Base-by-base conservation (phyloP, 2,797 vertebrate species). In the Otolemur crassicaudatus region DNA sequence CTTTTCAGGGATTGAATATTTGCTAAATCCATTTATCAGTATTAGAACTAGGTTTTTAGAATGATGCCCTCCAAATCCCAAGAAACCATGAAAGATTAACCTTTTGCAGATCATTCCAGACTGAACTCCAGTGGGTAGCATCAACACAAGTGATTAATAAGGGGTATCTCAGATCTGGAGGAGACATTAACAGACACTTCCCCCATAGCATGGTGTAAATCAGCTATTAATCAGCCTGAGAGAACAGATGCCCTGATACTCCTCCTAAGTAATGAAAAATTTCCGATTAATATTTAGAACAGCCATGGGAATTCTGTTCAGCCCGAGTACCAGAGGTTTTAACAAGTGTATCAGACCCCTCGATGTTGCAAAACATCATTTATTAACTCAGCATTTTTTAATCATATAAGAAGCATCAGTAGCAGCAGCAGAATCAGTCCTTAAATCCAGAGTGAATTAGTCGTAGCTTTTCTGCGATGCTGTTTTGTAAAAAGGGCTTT, bases 1-100 rank as follows among this genome's bases (percentile, higher is more conserved):
- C 56, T 96, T 96, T 89, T 49, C 22, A 46, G 72, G 92, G 82
- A 96, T 96, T 97, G 92, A 90, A 58, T 73, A 95, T 80, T 94
- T 86, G 53, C 84, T 81, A 88, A 96, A 94, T 95, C 83, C 94
- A 97, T 97, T 97, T 97, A 95, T 97, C 95, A 96, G 95, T 94
- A 95, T 95, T 94, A 90, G 95, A 97, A 95, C 90, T 76, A 95
- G 86, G 63, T 94, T 91, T 94, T 89, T 86, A 63, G 85, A 84
- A 85, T 49, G 72, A 40, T 91, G 70, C 58, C 90, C 89, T 95
- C 77, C 60, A 95, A 95, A 92, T 90, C 94, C 96, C 96, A 95
- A 84, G 90, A 91, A 94, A 61, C 90, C 84, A 53, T 76, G 53
- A 37, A 94, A 96, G 94, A 94, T 92, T 96, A 98, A 94, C 94